A percentile compares a stretch with the other conserved stretches of the same genome.
phyloP scores from a whole-genome alignment of 2,113 vertebrate species.

The Engraulis encrasicolus region DNA sequence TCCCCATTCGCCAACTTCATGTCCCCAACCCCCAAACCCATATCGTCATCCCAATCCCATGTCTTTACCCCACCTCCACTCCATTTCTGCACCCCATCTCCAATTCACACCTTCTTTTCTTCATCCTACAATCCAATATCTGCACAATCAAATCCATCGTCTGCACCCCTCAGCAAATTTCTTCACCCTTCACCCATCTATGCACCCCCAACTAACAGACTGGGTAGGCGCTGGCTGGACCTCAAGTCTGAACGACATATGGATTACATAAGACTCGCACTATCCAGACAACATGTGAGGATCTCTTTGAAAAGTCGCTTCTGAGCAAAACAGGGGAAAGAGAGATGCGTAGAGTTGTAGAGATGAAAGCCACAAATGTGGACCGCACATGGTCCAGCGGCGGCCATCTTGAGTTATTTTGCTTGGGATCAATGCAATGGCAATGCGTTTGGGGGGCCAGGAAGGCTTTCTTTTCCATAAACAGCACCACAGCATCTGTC shows the following conservation, averaged over 20 bases:
- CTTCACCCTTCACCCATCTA: too few relatives aligned
- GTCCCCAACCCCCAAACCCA: conserved; percentile 5
- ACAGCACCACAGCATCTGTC: background rate
- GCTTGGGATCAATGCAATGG: background rate
- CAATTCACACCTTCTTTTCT: too few relatives aligned
- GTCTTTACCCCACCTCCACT: too few relatives aligned
- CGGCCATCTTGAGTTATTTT: background rate
- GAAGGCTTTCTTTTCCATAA: background rate
- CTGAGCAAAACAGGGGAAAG: background rate
- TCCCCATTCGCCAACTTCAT: too few relatives aligned
- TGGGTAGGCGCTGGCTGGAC: conserved; percentile 42
- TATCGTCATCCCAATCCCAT: too few relatives aligned
- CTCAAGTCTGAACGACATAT: conserved; percentile 37
- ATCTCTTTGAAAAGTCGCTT: background rate
- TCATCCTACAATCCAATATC: too few relatives aligned
- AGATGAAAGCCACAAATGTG: background rate
- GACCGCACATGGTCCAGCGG: background rate
- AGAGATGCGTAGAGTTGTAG: too few relatives aligned
- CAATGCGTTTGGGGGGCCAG: background rate
- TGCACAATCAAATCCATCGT: too few relatives aligned
- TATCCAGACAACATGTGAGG: conserved; percentile 4
- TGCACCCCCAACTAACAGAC: conserved; percentile 48
- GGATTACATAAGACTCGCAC: conserved; percentile 39
- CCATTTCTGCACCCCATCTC: too few relatives aligned
- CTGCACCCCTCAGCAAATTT: too few relatives aligned